Evolutionary conservation across 2,113 vertebrate species (phyloP).

Genomic region (Pituophis catenifer): DNA sequence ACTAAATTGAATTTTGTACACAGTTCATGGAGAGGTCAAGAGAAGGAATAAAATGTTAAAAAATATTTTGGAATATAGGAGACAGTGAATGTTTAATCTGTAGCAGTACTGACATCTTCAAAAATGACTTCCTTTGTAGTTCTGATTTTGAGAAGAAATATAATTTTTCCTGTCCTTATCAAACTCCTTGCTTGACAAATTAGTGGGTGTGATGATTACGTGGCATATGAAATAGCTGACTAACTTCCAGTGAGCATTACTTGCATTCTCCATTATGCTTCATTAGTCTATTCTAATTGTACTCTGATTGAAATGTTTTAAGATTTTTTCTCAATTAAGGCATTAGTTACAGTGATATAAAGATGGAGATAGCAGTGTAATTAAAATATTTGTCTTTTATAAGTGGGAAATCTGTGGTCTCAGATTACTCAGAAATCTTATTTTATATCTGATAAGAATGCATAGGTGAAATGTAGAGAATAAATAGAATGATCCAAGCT

Average conservation of each 20-base stretch:
- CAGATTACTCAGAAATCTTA: not conserved
- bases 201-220: not conserved
- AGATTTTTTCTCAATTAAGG: constrained; percentile 55
- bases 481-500: not conserved
- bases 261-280: constrained; percentile 32
- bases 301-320: constrained; percentile 40
- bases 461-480: not conserved
- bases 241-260: constrained; percentile 21
- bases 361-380: constrained; percentile 34
- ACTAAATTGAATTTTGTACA: not conserved
- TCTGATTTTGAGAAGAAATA: not conserved
- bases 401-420: constrained; percentile 7
- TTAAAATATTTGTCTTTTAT: constrained; percentile 46
- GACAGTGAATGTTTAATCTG: not conserved
- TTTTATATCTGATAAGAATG: not conserved
- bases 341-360: constrained; percentile 44
- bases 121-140: not conserved
- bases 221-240: constrained; percentile 24
- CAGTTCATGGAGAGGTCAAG: not conserved
- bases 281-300: constrained; percentile 49
- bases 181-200: not conserved
- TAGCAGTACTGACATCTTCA: not conserved
- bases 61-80: not conserved
- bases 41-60: not conserved
- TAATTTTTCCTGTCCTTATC: not conserved